Evolutionary conservation across 2,113 vertebrate species (phyloP).

Genomic region (Perca fluviatilis): DNA sequence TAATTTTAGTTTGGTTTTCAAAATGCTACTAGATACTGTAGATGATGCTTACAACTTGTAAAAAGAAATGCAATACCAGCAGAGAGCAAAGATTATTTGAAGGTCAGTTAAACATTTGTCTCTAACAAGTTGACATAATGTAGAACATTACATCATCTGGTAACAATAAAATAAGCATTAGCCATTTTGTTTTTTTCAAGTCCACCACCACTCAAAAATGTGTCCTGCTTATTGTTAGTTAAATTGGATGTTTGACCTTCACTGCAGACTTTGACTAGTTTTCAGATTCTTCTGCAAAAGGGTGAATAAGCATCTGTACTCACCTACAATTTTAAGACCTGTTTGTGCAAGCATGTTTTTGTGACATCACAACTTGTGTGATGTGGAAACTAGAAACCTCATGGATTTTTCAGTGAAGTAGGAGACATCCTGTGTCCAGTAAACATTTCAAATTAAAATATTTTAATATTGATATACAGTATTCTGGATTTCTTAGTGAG

Average conservation of each 20-base stretch:
- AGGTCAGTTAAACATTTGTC: background rate
- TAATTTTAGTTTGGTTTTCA: conserved; percentile 1
- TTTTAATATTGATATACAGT: background rate
- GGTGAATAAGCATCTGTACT: background rate
- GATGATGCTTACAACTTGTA: background rate
- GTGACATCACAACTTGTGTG: background rate
- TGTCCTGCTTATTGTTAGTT: background rate
- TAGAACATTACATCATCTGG: background rate
- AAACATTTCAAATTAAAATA: background rate
- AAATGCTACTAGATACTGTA: background rate
- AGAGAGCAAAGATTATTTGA: background rate
- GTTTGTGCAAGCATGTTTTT: background rate
- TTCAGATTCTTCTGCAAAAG: background rate
- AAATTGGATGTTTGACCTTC: background rate
- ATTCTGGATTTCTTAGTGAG: background rate
- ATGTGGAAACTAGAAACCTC: background rate
- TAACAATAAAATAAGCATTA: background rate
- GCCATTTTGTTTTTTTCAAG: no score
- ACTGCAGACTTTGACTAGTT: background rate
- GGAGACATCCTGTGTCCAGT: background rate
- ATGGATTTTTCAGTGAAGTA: background rate
- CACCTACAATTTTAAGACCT: background rate
- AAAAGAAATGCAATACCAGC: background rate
- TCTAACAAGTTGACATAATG: background rate
- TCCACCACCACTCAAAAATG: background rate